A percentile compares a stretch with the other conserved stretches of the same genome.
These are phyloP conservation scores for Pomatorhinus ruficollis DNA, from an alignment of 2,113 vertebrate species.

Conservation along the genomic window DNA sequence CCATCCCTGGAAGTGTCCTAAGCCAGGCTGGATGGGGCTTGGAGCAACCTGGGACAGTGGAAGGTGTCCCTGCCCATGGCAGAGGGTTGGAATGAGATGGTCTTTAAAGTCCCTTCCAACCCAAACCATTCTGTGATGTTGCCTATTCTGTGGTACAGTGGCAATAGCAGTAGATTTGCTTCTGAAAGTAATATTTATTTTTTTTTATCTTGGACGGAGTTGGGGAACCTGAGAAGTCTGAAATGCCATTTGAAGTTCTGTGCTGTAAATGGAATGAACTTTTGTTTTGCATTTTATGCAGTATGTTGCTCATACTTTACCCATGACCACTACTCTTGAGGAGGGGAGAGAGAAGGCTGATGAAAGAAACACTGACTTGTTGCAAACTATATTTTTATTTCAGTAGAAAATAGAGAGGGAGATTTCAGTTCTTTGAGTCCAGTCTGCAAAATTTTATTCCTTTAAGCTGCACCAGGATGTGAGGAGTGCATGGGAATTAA, in stretches of 20 bases:
- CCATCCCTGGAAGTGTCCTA: neutral
- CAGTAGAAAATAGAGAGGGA: neutral
- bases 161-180: neutral
- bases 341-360: neutral
- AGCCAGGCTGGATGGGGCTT: accelerated
- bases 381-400: neutral
- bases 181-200: neutral
- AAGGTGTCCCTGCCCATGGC: neutral
- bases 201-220: neutral
- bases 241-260: neutral
- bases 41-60: neutral
- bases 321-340: neutral
- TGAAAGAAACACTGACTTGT: neutral
- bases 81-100: accelerated
- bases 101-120: neutral
- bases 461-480: neutral
- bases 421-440: neutral
- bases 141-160: neutral
- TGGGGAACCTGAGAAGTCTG: neutral
- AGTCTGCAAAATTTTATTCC: neutral
- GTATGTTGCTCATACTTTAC: neutral
- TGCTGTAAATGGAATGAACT: neutral
- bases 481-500: neutral
- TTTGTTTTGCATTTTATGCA: neutral
- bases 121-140: neutral